Percentiles rank a stretch among this genome's conserved stretches.
Conservation (phyloP, 2,888 invertebrate species). For the Polia nebulosa region DNA sequence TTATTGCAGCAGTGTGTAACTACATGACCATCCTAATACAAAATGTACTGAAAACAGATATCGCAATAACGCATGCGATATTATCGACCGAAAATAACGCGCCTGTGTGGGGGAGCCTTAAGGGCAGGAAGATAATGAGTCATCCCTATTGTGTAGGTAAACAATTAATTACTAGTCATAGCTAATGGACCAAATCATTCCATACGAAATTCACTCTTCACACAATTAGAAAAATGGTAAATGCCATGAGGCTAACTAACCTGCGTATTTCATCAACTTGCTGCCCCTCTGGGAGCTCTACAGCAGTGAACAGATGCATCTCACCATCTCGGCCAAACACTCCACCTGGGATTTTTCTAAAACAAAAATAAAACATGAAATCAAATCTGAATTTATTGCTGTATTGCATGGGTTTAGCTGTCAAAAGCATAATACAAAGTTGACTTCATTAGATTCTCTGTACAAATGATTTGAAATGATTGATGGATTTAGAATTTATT, state of each 20-base stretch:
- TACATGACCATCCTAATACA: no score
- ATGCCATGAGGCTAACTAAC: conserved; percentile 88
- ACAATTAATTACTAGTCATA: neutral
- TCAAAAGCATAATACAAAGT: neutral
- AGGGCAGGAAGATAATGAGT: no score
- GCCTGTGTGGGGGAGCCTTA: no score
- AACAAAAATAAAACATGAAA: conserved; percentile 39
- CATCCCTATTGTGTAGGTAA: no score
- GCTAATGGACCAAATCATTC: neutral
- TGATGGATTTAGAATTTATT: neutral
- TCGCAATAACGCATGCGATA: no score
- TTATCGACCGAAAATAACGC: no score
- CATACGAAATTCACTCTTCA: neutral
- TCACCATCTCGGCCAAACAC: conserved; percentile 98
- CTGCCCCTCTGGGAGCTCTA: conserved; percentile 95
- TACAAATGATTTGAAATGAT: neutral
- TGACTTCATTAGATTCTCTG: neutral
- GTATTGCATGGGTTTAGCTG: neutral
- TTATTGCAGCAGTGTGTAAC: no score
- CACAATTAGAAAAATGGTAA: neutral
- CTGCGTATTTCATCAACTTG: conserved; percentile 98
- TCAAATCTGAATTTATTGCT: neutral
- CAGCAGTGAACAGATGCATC: conserved; percentile 96
- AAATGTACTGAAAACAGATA: no score
- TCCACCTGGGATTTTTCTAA: conserved; percentile 98